Conservation (phyloP, 2,797 vertebrate genomes). For the Rhabdophis nuchalis region DNA sequence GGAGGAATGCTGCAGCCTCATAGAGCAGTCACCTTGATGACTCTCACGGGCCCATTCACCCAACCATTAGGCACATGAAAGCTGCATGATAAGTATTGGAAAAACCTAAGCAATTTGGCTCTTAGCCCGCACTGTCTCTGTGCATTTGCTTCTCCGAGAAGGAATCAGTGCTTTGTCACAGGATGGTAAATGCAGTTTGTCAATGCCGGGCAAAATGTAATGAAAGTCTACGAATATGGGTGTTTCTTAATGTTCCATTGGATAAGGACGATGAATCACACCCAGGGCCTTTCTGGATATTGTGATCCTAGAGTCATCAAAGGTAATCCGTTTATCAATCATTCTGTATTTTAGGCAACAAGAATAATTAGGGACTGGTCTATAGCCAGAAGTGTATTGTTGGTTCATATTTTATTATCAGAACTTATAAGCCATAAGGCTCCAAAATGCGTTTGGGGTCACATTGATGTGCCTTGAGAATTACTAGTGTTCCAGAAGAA, state of each 20-base stretch:
- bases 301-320: neutral
- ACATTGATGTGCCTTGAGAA: neutral
- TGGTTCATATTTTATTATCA: neutral
- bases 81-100: slow-evolving; percentile 2
- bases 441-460: neutral
- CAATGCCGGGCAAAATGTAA: neutral
- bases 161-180: neutral
- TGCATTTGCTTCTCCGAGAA: neutral
- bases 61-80: slow-evolving; percentile 11
- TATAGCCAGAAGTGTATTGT: neutral
- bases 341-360: neutral
- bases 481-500: neutral
- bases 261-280: neutral
- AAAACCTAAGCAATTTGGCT: neutral
- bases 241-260: neutral
- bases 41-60: slow-evolving; percentile 4
- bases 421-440: neutral
- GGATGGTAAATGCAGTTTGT: neutral
- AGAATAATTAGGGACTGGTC: neutral
- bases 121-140: neutral
- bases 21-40: slow-evolving; percentile 2
- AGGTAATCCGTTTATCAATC: neutral
- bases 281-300: neutral
- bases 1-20: neutral
- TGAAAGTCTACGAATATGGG: neutral